Evolutionary conservation across 1,140 invertebrate species (phyloP).

Genomic region (Drosophila ananassae): DNA sequence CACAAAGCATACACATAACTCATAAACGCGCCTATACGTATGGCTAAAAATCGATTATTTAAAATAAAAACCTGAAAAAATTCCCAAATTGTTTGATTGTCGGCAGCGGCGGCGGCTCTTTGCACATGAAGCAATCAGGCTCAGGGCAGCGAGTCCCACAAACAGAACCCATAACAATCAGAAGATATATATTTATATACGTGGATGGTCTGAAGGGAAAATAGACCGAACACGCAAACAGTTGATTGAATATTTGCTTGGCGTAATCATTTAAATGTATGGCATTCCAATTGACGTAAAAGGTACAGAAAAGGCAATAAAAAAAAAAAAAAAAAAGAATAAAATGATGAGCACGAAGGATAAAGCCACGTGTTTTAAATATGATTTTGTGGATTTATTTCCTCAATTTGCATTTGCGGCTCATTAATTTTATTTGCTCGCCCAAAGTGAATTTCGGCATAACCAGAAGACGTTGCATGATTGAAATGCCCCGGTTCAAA

Average conservation of each 20-base stretch:
- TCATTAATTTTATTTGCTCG: constrained; percentile 44
- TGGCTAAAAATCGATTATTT: constrained; percentile 52
- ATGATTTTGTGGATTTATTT: constrained; percentile 45
- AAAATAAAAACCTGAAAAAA: constrained; percentile 56
- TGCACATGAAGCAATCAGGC: constrained; percentile 32
- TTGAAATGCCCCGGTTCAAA: constrained; percentile 12
- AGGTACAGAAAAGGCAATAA: constrained; percentile 32
- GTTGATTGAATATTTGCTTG: constrained; percentile 57
- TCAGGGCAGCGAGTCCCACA: not conserved
- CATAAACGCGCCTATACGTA: constrained; percentile 22
- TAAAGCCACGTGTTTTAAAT: constrained; percentile 47
- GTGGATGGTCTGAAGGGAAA: not conserved
- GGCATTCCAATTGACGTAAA: constrained; percentile 54
- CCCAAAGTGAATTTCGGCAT: not conserved
- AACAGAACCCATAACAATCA: constrained; percentile 1
- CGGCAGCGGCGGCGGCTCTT: constrained; percentile 2
- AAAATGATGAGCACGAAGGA: constrained; percentile 3
- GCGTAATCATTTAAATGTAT: constrained; percentile 53
- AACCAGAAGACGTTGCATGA: constrained; percentile 9
- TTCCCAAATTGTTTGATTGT: constrained; percentile 37
- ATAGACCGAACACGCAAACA: constrained; percentile 37
- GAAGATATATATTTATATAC: not conserved
- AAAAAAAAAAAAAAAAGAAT: constrained; percentile 17
- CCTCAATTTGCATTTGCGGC: constrained; percentile 43
- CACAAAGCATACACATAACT: constrained; percentile 2